phyloP scores from a whole-genome alignment of 2,113 vertebrate species.

The Micronycteris hirsuta region DNA sequence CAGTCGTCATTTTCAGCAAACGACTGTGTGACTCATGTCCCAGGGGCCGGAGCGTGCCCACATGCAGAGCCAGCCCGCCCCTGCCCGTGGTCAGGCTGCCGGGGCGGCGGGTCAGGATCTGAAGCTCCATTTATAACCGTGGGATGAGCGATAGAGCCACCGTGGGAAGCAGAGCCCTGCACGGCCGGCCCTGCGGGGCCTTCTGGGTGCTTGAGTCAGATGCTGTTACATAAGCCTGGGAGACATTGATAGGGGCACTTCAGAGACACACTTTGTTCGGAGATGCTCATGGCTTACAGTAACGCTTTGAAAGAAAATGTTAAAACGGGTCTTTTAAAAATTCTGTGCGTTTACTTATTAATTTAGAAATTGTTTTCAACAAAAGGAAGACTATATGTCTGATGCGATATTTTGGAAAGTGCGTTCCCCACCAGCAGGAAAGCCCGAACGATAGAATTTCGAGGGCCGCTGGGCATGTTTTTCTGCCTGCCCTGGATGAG shows the following conservation, averaged over 20 bases:
- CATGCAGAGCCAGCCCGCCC: not conserved
- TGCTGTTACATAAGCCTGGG: not conserved
- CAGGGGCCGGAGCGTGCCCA: not conserved
- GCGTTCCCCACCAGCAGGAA: fast-evolving
- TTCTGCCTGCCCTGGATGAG: not conserved
- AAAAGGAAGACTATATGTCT: not conserved
- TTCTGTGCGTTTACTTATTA: not conserved
- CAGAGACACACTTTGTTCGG: not conserved
- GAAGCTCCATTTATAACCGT: not conserved
- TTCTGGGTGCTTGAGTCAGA: not conserved
- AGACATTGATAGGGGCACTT: too few species aligned
- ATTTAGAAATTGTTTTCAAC: not conserved
- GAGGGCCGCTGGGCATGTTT: not conserved
- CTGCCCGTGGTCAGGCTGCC: not conserved
- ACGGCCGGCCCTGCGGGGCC: not conserved
- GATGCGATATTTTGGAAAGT: not conserved
- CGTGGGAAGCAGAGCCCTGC: not conserved
- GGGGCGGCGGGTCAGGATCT: not conserved
- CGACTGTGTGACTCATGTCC: not conserved
- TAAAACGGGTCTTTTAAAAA: not conserved
- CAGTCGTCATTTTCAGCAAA: not conserved
- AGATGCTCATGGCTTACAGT: not conserved
- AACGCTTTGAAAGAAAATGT: not conserved
- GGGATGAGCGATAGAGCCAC: not conserved
- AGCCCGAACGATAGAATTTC: not conserved